Conservation (phyloP, 2,113 vertebrate genomes). For the Ramphastos sulfuratus region DNA sequence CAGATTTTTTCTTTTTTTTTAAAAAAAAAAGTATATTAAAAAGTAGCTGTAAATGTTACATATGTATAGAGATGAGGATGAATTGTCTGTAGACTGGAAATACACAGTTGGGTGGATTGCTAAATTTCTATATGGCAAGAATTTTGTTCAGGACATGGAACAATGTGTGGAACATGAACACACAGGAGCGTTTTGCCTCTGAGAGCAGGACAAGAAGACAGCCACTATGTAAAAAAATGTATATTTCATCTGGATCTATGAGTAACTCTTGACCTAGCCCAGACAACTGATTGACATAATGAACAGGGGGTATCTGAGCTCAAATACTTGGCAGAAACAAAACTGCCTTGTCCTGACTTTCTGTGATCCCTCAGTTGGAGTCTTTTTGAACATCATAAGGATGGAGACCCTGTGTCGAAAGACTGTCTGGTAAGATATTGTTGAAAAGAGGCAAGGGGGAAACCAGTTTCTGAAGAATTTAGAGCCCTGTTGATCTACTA, state of each 20-base stretch:
- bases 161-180: background rate
- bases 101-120: background rate
- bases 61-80: background rate
- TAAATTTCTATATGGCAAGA: background rate
- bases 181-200: background rate
- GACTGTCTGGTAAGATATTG: constrained; percentile 71
- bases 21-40: background rate
- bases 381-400: constrained; percentile 65
- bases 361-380: constrained; percentile 66
- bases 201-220: background rate
- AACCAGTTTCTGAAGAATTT: constrained; percentile 55
- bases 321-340: constrained; percentile 39
- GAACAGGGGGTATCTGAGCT: constrained; percentile 29
- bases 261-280: constrained; percentile 74
- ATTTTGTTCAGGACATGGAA: background rate
- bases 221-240: constrained; percentile 53
- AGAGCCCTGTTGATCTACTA: constrained; percentile 59
- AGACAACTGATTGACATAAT: constrained; percentile 72
- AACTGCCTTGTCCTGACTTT: constrained; percentile 57
- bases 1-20: background rate
- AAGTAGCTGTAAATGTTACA: background rate
- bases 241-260: constrained; percentile 64
- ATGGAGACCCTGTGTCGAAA: constrained; percentile 61
- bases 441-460: constrained; percentile 19
- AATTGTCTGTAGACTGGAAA: background rate